Evolutionary conservation across 2,888 invertebrate species (phyloP).

Genomic region (Augiades crinisus): DNA sequence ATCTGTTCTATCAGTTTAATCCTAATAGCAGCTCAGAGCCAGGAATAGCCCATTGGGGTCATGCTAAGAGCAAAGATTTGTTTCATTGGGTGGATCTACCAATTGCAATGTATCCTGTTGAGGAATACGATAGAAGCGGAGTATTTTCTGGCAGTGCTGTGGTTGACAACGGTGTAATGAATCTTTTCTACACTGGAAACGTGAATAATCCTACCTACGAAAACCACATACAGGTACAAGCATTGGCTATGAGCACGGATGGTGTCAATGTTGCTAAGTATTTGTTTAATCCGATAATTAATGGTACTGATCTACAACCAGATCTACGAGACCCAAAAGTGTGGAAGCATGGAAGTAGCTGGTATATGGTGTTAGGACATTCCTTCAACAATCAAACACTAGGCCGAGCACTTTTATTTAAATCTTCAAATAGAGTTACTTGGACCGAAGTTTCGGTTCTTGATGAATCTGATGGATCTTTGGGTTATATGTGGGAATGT

Average conservation of each 20-base stretch:
- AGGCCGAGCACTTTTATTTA: conserved; percentile 58
- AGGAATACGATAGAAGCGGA: conserved; percentile 55
- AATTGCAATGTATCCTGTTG: conserved; percentile 69
- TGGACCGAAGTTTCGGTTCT: conserved; percentile 55
- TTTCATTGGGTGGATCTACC: conserved; percentile 69
- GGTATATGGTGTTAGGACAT: conserved; percentile 70
- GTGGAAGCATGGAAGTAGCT: conserved; percentile 57
- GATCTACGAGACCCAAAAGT: conserved; percentile 76
- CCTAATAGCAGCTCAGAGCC: conserved; percentile 55
- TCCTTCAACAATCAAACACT: conserved; percentile 43
- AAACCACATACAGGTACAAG: conserved; percentile 52
- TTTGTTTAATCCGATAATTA: conserved; percentile 55
- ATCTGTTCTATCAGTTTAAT: conserved; percentile 76
- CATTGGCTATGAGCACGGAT: conserved; percentile 55
- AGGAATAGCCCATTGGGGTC: conserved; percentile 74
- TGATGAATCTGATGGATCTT: conserved; percentile 51
- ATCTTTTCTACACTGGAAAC: conserved; percentile 64
- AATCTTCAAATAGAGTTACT: conserved; percentile 51
- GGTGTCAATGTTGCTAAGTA: conserved; percentile 57
- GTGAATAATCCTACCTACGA: conserved; percentile 44
- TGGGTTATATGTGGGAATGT: conserved; percentile 76
- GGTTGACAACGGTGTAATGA: conserved; percentile 54
- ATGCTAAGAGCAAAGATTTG: conserved; percentile 67
- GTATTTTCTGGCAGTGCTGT: conserved; percentile 76
- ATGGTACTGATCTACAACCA: conserved; percentile 50